phyloP scores from a whole-genome alignment of 2,888 invertebrate genomes.

The Standfussiana lucernea region DNA sequence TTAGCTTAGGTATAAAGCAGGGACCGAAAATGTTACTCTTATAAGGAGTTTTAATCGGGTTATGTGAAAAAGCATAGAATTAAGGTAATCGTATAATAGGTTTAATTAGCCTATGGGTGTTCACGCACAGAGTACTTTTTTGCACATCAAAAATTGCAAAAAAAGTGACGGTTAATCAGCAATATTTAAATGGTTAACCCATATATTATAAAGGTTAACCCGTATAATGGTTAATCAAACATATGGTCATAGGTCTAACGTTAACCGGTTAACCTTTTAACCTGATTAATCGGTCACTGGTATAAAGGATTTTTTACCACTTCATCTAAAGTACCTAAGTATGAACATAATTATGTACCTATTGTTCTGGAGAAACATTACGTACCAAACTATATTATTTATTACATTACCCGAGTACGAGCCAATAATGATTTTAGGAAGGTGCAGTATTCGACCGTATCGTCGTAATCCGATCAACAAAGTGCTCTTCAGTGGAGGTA shows the following conservation, averaged over 20 bases:
- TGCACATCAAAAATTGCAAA: not conserved
- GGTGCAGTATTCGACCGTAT: conserved; percentile 49
- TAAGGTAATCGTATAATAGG: not conserved
- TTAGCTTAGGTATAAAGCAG: not conserved
- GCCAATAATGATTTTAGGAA: conserved; percentile 46
- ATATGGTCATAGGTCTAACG: not conserved
- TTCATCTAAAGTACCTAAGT: not conserved
- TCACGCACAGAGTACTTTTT: not conserved
- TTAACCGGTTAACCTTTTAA: not conserved
- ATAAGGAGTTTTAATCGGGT: not conserved
- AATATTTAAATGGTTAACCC: not conserved
- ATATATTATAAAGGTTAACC: not conserved
- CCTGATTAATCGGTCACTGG: not conserved
- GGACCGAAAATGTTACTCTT: not conserved
- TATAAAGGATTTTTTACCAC: not conserved
- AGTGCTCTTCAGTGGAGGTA: conserved; percentile 42
- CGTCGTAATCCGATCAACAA: conserved; percentile 39
- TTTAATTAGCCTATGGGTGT: not conserved
- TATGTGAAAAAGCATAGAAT: not conserved
- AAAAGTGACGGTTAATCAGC: not conserved
- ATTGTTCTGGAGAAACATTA: not conserved
- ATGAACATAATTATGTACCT: too few species aligned
- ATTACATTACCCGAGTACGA: conserved; percentile 2
- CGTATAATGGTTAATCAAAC: not conserved
- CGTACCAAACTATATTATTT: not conserved